Evolutionary conservation across 2,888 invertebrate genomes (phyloP), one percentile per base, ranked within the genome.

Genomic region (Dysmachus trigonus): DNA sequence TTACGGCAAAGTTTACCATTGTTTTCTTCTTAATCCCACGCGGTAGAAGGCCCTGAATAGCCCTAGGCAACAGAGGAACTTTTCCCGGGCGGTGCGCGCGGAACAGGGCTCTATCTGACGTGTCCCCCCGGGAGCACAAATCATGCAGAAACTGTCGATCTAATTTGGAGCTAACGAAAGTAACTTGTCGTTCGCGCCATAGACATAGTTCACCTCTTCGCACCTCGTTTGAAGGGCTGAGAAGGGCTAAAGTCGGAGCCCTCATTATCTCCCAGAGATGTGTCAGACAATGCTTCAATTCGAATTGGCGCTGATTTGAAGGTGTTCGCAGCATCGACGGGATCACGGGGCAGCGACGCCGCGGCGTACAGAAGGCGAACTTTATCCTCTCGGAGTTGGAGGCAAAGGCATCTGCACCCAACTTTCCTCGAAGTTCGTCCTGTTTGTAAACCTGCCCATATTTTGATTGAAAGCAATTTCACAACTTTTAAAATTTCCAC

Each of bases 1-100:
- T 86, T 86, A 86, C 47, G 62, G 83, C 76, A 86, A 86, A 86
- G 86, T 86, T 86, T 86, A 76, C 86, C 86, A 84, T 86, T 86
- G 83, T 86, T 53, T 83, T 86, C 76, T 83, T 86, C 83, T 84
- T 82, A 74, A 53, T 53, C 82, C 47, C 47, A 35, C 27, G 62
- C 35, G 73, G 73, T 7, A n/a, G 35, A 41, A 31, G 72, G 41
- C 83, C 27, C 30, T 53, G n/a, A 27, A 71, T 72, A 41, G 62
- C 81, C 33, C 62, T 35, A 62, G 62, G 51, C 53, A 81, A 41
- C 72, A 41, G 73, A 73, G 71, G 3, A 83, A 71, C 41, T 83
- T 83, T 83, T 7, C 71, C 41, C 13, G 38, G 72, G 72, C 38
- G 71, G 38, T 7, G 13, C 38, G 41, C 83, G 41, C 83, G 41